Evolutionary conservation across 2,113 vertebrate genomes (phyloP).

Genomic region (Myrmecobius fasciatus): DNA sequence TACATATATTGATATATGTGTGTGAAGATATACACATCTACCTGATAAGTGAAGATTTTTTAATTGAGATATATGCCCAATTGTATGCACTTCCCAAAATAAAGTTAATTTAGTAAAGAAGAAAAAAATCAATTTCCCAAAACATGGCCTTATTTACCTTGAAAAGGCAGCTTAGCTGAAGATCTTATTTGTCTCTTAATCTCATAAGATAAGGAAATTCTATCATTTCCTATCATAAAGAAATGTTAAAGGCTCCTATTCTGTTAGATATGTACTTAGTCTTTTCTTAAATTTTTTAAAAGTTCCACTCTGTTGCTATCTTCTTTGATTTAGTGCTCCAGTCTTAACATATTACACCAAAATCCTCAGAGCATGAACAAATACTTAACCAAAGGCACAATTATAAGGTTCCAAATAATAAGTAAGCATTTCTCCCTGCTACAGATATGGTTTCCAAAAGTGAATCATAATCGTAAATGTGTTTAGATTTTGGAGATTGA

Average conservation of each 20-base stretch:
- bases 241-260: neutral
- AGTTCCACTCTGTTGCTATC: neutral
- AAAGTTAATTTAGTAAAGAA: neutral
- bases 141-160: neutral
- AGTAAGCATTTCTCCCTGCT: neutral
- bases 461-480: neutral
- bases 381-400: slow-evolving; percentile 10
- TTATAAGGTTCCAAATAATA: neutral
- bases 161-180: neutral
- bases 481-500: slow-evolving; percentile 10
- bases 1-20: neutral
- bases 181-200: neutral
- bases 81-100: neutral
- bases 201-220: neutral
- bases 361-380: neutral
- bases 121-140: neutral
- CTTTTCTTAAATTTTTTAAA: neutral
- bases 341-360: neutral
- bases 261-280: neutral
- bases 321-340: neutral
- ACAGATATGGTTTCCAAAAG: neutral
- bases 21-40: neutral
- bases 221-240: neutral
- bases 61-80: neutral
- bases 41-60: neutral